These are phyloP conservation scores for Maccullochella peelii DNA, from an alignment of 2,113 vertebrate genomes.

Conservation along the genomic window DNA sequence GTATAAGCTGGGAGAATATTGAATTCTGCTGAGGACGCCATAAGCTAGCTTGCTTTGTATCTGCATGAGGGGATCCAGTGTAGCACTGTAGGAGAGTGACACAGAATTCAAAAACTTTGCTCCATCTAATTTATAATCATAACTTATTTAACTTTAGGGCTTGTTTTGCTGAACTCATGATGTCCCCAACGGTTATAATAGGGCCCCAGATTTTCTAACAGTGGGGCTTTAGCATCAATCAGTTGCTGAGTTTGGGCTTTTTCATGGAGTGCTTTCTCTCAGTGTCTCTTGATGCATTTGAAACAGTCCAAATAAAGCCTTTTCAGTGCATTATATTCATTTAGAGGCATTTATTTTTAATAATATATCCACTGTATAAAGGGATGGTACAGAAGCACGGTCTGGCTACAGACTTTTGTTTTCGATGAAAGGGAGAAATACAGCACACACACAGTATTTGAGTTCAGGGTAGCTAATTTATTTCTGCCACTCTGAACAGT, in stretches of 20 bases:
- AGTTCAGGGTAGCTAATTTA: conserved; percentile 50
- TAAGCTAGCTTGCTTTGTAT: conserved; percentile 61
- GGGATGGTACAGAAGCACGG: background rate
- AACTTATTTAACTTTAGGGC: conserved; percentile 69
- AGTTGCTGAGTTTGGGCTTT: conserved; percentile 55
- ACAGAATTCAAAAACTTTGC: conserved; percentile 62
- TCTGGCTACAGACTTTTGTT: conserved; percentile 17
- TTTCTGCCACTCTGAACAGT: conserved; percentile 49
- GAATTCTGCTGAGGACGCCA: conserved; percentile 75
- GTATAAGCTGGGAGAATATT: conserved; percentile 67
- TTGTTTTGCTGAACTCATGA: conserved; percentile 69
- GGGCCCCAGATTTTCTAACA: conserved; percentile 26
- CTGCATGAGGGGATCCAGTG: conserved; percentile 52
- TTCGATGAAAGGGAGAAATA: conserved; percentile 27
- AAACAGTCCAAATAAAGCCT: conserved; percentile 28
- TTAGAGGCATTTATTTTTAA: too few relatives aligned
- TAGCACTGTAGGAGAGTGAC: conserved; percentile 51
- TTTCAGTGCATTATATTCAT: too few relatives aligned
- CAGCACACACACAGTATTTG: conserved; percentile 13
- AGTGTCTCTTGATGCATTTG: conserved; percentile 39
- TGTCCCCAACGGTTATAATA: conserved; percentile 53
- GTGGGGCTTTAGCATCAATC: conserved; percentile 47
- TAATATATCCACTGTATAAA: too few relatives aligned
- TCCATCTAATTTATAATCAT: conserved; percentile 66
- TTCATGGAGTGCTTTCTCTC: conserved; percentile 41